phyloP scores from a whole-genome alignment of 2,113 vertebrate species.

The Numenius arquata region DNA sequence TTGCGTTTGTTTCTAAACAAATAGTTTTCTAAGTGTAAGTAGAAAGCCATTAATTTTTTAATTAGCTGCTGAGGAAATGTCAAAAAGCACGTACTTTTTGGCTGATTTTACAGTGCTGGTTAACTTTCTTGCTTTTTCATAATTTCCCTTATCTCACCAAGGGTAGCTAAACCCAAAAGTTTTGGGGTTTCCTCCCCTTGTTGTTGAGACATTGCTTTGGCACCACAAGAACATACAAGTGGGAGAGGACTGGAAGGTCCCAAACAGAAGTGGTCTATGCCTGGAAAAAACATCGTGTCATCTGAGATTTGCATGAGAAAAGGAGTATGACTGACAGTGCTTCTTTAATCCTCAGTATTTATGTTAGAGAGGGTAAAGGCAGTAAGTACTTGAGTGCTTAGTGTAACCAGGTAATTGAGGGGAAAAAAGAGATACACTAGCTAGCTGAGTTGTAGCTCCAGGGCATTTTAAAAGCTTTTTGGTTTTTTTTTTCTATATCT shows the following conservation, averaged over 20 bases:
- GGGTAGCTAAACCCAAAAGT: neutral
- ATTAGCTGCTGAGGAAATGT: neutral
- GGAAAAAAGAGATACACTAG: neutral
- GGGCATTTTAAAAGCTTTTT: neutral
- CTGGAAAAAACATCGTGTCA: neutral
- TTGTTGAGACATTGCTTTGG: neutral
- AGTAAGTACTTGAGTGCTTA: neutral
- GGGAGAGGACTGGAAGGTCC: neutral
- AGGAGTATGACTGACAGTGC: neutral
- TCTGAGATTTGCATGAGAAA: neutral
- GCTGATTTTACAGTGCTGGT: neutral
- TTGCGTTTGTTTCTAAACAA: neutral
- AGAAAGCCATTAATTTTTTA: neutral
- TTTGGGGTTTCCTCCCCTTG: neutral
- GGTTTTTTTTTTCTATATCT: neutral
- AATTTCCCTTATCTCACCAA: neutral
- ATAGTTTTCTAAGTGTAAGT: neutral
- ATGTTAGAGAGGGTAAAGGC: neutral
- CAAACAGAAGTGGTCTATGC: neutral
- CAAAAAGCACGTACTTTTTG: neutral
- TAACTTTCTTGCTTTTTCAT: neutral
- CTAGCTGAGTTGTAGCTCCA: neutral
- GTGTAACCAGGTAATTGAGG: neutral
- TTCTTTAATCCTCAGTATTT: neutral
- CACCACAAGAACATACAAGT: neutral